A percentile compares a stretch with the other conserved stretches of the same genome.
These are phyloP conservation scores for Rhinatrema bivittatum DNA, from an alignment of 2,797 vertebrate genomes.

Conservation along the genomic window DNA sequence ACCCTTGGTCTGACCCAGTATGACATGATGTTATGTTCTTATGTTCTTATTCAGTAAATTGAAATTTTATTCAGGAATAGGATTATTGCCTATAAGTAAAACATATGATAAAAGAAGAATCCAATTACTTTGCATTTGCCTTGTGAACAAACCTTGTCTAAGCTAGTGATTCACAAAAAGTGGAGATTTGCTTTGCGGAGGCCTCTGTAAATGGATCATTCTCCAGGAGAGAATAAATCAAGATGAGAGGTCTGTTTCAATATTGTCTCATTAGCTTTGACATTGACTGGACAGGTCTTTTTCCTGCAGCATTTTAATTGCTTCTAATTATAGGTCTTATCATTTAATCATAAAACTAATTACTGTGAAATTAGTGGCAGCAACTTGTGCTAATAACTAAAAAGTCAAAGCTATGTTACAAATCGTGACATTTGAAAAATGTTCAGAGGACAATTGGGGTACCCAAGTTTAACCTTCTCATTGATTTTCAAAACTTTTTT, in stretches of 20 bases:
- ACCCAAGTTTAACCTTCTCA: too few species aligned
- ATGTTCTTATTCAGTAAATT: too few species aligned
- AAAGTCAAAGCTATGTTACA: slow-evolving; percentile 6
- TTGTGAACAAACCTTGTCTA: neutral
- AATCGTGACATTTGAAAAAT: neutral
- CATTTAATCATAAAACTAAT: slow-evolving; percentile 36
- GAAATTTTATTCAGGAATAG: too few species aligned
- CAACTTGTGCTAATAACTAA: slow-evolving; percentile 11
- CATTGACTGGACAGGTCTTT: slow-evolving; percentile 20
- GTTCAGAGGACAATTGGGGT: too few species aligned
- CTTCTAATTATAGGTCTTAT: slow-evolving; percentile 40
- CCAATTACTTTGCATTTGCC: neutral
- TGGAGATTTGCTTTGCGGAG: neutral
- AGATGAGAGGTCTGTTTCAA: slow-evolving; percentile 6
- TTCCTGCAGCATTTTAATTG: slow-evolving; percentile 31
- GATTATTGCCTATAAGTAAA: too few species aligned
- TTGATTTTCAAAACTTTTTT: too few species aligned
- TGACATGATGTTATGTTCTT: too few species aligned
- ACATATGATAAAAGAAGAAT: too few species aligned
- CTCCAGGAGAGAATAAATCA: slow-evolving; percentile 3
- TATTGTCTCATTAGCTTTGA: slow-evolving; percentile 6
- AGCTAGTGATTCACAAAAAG: neutral
- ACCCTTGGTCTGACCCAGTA: too few species aligned
- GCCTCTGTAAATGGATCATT: neutral
- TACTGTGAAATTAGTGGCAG: slow-evolving; percentile 32